Conservation (phyloP, 2,797 vertebrate genomes). For the Anableps anableps region DNA sequence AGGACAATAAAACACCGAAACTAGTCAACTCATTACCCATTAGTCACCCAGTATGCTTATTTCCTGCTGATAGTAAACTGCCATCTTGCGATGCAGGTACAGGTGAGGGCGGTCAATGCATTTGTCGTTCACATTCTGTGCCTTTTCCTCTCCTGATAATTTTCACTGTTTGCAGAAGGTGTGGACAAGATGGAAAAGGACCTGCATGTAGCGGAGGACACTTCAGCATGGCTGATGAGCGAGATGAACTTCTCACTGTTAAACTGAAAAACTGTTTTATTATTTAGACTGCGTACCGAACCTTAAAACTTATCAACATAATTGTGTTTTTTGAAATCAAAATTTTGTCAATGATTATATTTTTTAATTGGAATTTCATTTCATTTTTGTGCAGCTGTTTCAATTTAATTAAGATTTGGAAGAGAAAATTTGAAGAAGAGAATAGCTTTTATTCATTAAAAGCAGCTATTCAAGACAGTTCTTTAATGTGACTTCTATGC, state of each 20-base stretch:
- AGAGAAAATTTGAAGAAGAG: too few species aligned
- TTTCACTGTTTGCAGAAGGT: conserved; percentile 36
- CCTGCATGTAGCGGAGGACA: neutral
- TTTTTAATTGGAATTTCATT: neutral
- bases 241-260: neutral
- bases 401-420: too few species aligned
- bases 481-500: too few species aligned
- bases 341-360: neutral
- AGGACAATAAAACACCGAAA: conserved; percentile 5
- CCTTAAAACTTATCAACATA: neutral
- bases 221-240: neutral
- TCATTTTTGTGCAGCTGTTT: too few species aligned
- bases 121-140: neutral
- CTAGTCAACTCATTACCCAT: neutral
- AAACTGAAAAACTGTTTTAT: neutral
- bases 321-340: neutral
- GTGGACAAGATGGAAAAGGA: conserved; percentile 5
- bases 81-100: neutral
- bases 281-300: neutral
- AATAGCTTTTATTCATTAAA: too few species aligned
- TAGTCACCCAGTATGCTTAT: neutral
- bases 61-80: conserved; percentile 22
- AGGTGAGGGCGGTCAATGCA: neutral
- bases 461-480: too few species aligned
- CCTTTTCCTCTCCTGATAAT: conserved; percentile 6